Percentiles rank a stretch among this genome's conserved stretches.
phyloP scores from a whole-genome alignment of 1,140 invertebrate genomes.

The Drosophila serrata region DNA sequence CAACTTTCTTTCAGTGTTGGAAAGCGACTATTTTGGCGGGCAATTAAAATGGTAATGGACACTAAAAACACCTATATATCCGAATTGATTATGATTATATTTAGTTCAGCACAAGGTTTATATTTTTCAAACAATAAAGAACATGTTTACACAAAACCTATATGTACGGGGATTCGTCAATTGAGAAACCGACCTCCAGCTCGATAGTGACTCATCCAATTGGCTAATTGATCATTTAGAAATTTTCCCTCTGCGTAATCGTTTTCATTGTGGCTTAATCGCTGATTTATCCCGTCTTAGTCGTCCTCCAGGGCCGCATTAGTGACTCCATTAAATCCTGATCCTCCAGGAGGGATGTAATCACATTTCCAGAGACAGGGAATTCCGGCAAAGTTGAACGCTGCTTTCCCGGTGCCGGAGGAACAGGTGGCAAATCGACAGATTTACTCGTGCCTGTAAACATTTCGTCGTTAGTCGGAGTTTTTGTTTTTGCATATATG shows the following conservation, averaged over 20 bases:
- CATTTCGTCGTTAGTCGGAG: conserved; percentile 13
- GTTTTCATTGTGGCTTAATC: neutral
- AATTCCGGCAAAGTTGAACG: conserved; percentile 62
- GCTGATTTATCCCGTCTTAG: conserved; percentile 1
- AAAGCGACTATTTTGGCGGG: conserved; percentile 15
- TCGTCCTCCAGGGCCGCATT: conserved; percentile 65
- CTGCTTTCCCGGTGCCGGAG: conserved; percentile 57
- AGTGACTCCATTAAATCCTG: conserved; percentile 39
- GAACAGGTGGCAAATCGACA: conserved; percentile 71
- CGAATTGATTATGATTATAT: neutral
- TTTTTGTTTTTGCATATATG: conserved; percentile 12
- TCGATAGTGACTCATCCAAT: conserved; percentile 40
- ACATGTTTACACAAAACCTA: conserved; percentile 15
- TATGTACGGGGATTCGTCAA: neutral
- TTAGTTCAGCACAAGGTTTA: conserved; percentile 5
- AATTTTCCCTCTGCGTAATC: conserved; percentile 31
- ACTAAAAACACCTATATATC: neutral
- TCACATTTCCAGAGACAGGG: conserved; percentile 34
- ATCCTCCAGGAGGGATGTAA: conserved; percentile 19
- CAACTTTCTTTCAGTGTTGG: conserved; percentile 1
- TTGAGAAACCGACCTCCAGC: neutral
- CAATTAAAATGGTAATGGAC: conserved; percentile 2
- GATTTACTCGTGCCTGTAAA: conserved; percentile 69
- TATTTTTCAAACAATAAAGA: conserved; percentile 13
- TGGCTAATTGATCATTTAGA: conserved; percentile 28